Base-by-base conservation (phyloP, 2,888 invertebrate genomes). In the Stenurella melanura region DNA sequence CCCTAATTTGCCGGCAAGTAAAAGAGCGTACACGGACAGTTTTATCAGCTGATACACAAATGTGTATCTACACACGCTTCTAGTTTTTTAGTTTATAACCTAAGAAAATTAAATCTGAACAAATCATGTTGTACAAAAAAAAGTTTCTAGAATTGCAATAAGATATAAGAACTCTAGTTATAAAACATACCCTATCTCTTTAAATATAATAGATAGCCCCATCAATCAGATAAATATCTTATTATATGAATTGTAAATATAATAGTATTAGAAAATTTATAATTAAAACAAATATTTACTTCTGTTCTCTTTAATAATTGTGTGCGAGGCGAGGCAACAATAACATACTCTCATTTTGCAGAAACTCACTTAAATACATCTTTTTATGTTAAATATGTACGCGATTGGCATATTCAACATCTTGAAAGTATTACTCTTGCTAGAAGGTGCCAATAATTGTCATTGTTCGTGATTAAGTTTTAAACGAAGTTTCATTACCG, bases 381-480 rank as follows among this genome's bases (percentile, higher is more conserved):
- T 38, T 10, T 38, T 38, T 38, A 10, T 11, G 11, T 42, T 42
- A 42, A 42, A 42, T 4, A 12, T 9, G 12, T 12, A 42, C 0
- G 42, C 1, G 38, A 38, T 10, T 38, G 7, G 38, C 0, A 4
- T 42, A 1, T 34, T 15, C 12, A 42, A 42, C 0, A 42, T 0
- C 63, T 30, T 18, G 63, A 34, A 38, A 63, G 34, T 63, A 5
- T 38, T 17, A 18, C 30, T n/a, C n/a, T 63, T 63, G 17, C 63
- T 63, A n/a, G 17, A 63, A 17, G 63, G 15, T 30, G 4, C 34
- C 18, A 17, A 34, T 63, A 63, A 30, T 63, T 63, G 63, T 63
- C 63, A 38, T 15, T 63, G 38, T 63, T 38, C 17, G 63, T 63
- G 63, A 38, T 63, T n/a, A 11, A 17, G 12, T 9, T 42, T 42